Evolutionary conservation across 2,113 vertebrate genomes (phyloP).

Genomic region (Ictidomys tridecemlineatus): DNA sequence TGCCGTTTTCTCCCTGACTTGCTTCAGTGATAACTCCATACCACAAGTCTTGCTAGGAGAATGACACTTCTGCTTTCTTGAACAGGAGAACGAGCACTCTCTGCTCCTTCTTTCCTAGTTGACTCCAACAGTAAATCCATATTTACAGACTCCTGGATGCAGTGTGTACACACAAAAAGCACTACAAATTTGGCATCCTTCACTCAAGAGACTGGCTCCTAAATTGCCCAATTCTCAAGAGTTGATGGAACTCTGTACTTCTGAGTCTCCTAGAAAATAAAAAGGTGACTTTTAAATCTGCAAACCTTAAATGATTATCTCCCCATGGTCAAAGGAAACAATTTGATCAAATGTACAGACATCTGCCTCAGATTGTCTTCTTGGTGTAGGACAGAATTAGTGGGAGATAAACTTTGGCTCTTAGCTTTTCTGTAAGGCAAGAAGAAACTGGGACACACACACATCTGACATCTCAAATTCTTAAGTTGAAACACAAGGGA

Average conservation of each 20-base stretch:
- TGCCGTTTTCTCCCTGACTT: neutral
- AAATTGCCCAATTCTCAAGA: neutral
- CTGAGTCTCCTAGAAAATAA: neutral
- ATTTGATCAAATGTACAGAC: neutral
- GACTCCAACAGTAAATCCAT: neutral
- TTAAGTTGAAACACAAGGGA: neutral
- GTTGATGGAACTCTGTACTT: neutral
- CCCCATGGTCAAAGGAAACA: neutral
- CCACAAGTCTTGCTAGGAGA: neutral
- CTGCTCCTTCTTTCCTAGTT: neutral
- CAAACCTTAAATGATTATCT: neutral
- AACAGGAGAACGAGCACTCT: neutral
- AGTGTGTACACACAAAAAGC: neutral
- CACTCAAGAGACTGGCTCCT: neutral
- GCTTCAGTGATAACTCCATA: neutral
- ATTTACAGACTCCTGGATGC: neutral
- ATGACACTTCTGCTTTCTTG: neutral
- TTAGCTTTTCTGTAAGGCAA: neutral
- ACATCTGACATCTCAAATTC: neutral
- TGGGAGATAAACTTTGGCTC: neutral
- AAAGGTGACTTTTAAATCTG: neutral
- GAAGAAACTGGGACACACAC: neutral
- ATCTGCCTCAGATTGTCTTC: neutral
- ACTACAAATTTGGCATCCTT: neutral
- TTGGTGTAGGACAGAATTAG: neutral